Evolutionary conservation across 2,888 invertebrate genomes (phyloP).

Genomic region (Morinoia aosen): DNA sequence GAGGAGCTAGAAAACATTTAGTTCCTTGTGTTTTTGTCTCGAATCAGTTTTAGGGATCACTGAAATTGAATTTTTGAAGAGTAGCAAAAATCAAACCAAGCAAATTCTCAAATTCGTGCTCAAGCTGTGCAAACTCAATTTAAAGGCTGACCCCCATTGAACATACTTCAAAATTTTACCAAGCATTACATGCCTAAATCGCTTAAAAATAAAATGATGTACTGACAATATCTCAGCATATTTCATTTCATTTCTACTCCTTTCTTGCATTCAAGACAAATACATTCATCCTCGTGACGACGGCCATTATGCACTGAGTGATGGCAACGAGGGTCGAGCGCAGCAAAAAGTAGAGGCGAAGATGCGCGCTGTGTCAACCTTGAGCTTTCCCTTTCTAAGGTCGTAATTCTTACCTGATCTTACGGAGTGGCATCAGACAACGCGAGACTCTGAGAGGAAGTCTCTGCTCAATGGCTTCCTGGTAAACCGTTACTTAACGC

Average conservation of each 20-base stretch:
- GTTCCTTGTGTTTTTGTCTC: background rate
- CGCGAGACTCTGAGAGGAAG: background rate
- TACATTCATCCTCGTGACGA: background rate
- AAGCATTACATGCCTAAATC: background rate
- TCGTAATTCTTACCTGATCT: background rate
- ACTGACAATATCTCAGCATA: background rate
- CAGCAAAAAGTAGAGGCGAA: background rate
- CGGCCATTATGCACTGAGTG: background rate
- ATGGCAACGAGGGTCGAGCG: background rate
- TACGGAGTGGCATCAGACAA: constrained; percentile 5
- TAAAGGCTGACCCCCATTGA: background rate
- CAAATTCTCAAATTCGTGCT: background rate
- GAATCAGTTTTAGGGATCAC: background rate
- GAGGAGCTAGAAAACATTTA: background rate
- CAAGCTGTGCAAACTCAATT: background rate
- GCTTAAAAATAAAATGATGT: background rate
- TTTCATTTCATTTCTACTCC: background rate
- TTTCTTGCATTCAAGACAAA: background rate
- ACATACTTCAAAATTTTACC: background rate
- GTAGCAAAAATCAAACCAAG: background rate
- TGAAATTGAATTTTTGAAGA: background rate
- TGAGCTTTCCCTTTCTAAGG: constrained; percentile 45
- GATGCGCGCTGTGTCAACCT: background rate
- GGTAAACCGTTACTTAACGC: background rate
- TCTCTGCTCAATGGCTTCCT: background rate